A percentile compares a stretch with the other conserved stretches of the same genome.
These are phyloP conservation scores for Calephelis virginiensis DNA, from an alignment of 1,140 invertebrate species.

Conservation along the genomic window DNA sequence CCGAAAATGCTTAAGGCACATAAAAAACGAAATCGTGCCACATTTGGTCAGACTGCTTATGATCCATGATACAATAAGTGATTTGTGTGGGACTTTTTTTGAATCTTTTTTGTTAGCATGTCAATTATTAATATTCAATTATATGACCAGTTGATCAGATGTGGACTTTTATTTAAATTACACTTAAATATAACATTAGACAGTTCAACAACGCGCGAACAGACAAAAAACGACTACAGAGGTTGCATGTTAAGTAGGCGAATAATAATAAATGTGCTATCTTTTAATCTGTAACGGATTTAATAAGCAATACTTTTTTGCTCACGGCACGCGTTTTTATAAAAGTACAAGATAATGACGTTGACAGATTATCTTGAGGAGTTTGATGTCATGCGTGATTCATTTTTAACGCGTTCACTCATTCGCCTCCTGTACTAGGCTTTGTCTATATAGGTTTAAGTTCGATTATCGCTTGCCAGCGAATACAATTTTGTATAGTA, in stretches of 20 bases:
- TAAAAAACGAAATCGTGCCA: too few relatives aligned
- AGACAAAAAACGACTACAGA: constrained; percentile 9
- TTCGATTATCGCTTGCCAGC: neutral
- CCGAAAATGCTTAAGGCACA: too few relatives aligned
- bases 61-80: too few relatives aligned
- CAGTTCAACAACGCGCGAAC: constrained; percentile 7
- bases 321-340: constrained; percentile 27
- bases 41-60: too few relatives aligned
- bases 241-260: constrained; percentile 14
- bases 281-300: constrained; percentile 25
- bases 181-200: constrained; percentile 9
- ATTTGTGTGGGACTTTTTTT: too few relatives aligned
- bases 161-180: neutral
- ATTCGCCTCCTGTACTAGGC: constrained; percentile 2
- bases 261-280: constrained; percentile 17
- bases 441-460: neutral
- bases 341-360: constrained; percentile 39
- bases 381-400: constrained; percentile 34
- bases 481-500: constrained; percentile 11
- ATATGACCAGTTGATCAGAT: neutral
- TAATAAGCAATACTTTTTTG: constrained; percentile 37
- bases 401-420: constrained; percentile 27
- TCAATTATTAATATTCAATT: neutral
- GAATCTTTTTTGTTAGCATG: neutral
- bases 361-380: constrained; percentile 38